A percentile compares a stretch with the other conserved stretches of the same genome.
Evolutionary conservation across 2,113 vertebrate genomes (phyloP).

Genomic region (Rhegmatorhina hoffmannsi): DNA sequence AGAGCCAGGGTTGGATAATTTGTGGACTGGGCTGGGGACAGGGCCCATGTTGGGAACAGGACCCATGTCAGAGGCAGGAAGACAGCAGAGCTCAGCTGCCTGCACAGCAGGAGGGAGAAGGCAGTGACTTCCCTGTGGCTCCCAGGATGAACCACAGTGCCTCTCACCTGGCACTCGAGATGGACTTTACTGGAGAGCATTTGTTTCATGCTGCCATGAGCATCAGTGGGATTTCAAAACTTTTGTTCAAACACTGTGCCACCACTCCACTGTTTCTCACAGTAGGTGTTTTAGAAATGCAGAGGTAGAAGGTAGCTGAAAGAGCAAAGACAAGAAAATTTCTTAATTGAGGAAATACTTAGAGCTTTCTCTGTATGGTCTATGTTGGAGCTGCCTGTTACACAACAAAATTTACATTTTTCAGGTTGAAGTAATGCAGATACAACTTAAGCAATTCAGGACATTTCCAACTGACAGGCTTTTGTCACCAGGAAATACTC

Average conservation of each 20-base stretch:
- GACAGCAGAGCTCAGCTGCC: not conserved
- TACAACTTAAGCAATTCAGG: slow-evolving; percentile 4
- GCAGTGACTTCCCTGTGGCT: not conserved
- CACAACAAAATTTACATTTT: not conserved
- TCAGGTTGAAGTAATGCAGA: not conserved
- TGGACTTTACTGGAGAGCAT: not conserved
- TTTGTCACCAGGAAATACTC: not conserved
- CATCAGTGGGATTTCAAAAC: not conserved
- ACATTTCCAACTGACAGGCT: not conserved
- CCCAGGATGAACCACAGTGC: not conserved
- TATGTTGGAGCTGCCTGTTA: not conserved
- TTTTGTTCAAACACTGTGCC: not conserved
- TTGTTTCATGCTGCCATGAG: not conserved
- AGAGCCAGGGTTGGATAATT: not conserved
- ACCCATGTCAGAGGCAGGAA: not conserved
- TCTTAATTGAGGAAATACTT: not conserved
- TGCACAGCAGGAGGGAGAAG: not conserved
- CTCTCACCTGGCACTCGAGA: rapidly evolving
- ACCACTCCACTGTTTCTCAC: not conserved
- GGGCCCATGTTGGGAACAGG: not conserved
- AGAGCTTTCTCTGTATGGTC: not conserved
- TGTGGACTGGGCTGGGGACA: not conserved
- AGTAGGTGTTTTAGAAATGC: not conserved
- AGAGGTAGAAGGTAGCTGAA: not conserved
- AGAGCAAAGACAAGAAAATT: not conserved